These are phyloP conservation scores for Ophioninae sp. DNA, from an alignment of 2,888 invertebrate species.

Conservation along the genomic window DNA sequence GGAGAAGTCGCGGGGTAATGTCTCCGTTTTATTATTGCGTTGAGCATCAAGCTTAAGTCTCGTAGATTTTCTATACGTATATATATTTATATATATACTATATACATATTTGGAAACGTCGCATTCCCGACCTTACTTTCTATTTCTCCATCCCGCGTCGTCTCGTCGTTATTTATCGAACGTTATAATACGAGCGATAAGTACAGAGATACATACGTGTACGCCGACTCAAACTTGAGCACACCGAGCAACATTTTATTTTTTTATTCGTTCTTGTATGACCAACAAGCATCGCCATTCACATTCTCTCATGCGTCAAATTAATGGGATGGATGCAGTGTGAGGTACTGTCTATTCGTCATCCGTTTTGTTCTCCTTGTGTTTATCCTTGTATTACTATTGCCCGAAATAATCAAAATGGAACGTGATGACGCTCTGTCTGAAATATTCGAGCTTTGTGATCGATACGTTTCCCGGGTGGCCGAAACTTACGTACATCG, in stretches of 20 bases:
- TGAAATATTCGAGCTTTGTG: neutral
- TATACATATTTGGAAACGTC: neutral
- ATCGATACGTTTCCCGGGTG: neutral
- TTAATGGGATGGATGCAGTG: slow-evolving; percentile 61
- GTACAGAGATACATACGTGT: slow-evolving; percentile 7
- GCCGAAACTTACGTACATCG: neutral
- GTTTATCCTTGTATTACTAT: neutral
- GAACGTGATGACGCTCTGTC: neutral
- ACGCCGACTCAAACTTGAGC: slow-evolving; percentile 22
- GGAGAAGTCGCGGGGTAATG: slow-evolving; percentile 1
- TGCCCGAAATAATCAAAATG: neutral
- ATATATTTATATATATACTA: neutral
- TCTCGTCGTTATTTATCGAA: slow-evolving; percentile 19
- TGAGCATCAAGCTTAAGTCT: slow-evolving; percentile 35
- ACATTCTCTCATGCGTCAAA: slow-evolving; percentile 65
- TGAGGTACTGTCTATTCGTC: slow-evolving; percentile 17
- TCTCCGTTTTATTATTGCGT: slow-evolving; percentile 49
- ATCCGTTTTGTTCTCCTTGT: neutral
- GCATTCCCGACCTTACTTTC: slow-evolving; percentile 17
- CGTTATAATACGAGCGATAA: slow-evolving; percentile 35
- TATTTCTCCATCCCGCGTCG: slow-evolving; percentile 19
- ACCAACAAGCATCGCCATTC: slow-evolving; percentile 62
- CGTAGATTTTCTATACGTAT: neutral
- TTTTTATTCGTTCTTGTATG: slow-evolving; percentile 24
- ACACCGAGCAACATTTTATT: slow-evolving; percentile 2